phyloP scores from a whole-genome alignment of 35 echinoderm and acorn worm genomes.

The Diadema setosum region DNA sequence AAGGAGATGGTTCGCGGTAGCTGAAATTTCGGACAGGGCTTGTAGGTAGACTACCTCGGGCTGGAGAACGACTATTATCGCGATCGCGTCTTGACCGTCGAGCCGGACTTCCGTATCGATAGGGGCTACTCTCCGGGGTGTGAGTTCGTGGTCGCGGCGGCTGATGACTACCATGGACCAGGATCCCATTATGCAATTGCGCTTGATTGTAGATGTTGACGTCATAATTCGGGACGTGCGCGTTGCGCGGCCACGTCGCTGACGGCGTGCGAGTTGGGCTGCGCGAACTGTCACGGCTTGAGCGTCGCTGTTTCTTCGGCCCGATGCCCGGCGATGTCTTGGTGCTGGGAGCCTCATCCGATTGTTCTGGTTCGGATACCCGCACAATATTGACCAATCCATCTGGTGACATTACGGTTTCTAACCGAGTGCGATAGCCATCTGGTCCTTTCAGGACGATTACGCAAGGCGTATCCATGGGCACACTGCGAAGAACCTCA shows the following conservation, averaged over 20 bases:
- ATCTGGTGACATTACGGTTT: slow-evolving; percentile 74
- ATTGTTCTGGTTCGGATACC: slow-evolving; percentile 54
- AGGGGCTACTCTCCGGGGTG: slow-evolving; percentile 63
- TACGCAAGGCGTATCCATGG: slow-evolving; percentile 84
- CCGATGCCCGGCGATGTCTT: slow-evolving; percentile 41
- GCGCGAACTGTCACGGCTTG: slow-evolving; percentile 30
- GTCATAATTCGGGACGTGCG: slow-evolving; percentile 50
- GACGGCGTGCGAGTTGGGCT: slow-evolving; percentile 9
- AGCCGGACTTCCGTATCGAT: slow-evolving; percentile 63
- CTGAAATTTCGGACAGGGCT: slow-evolving; percentile 50
- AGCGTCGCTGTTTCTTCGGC: slow-evolving; percentile 49
- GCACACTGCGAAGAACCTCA: slow-evolving; percentile 91
- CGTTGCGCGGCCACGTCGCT: slow-evolving; percentile 53
- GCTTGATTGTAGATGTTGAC: slow-evolving; percentile 61
- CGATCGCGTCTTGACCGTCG: slow-evolving; percentile 46
- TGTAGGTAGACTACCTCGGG: slow-evolving; percentile 49
- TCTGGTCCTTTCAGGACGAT: slow-evolving; percentile 86
- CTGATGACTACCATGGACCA: slow-evolving; percentile 37
- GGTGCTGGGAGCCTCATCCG: background rate
- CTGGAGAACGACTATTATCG: slow-evolving; percentile 42
- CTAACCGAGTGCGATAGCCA: slow-evolving; percentile 75
- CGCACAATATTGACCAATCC: slow-evolving; percentile 75
- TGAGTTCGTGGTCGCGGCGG: slow-evolving; percentile 29
- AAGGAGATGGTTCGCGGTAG: slow-evolving; percentile 35
- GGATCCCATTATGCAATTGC: slow-evolving; percentile 45